phyloP scores from a whole-genome alignment of 2,888 invertebrate genomes.

The Acanthoscelides obtectus region DNA sequence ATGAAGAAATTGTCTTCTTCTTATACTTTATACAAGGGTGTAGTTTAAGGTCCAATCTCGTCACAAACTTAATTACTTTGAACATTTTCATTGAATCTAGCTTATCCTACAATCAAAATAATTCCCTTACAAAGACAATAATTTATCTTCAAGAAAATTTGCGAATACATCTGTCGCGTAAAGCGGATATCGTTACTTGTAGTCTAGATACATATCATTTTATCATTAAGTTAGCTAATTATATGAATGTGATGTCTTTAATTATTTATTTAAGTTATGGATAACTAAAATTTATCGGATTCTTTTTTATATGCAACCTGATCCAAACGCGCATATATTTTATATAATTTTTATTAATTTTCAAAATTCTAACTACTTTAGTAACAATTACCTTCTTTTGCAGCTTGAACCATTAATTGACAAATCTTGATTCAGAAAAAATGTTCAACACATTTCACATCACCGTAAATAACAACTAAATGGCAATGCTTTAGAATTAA shows the following conservation, averaged over 20 bases:
- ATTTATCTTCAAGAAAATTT: not conserved
- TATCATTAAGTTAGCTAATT: not conserved
- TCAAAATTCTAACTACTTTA: not conserved
- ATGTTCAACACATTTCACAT: too few species aligned
- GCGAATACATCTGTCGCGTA: not conserved
- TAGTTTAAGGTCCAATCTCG: too few species aligned
- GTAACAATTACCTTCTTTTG: not conserved
- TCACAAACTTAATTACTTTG: too few species aligned
- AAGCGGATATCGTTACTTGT: not conserved
- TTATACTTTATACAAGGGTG: too few species aligned
- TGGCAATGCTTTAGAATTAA: too few species aligned
- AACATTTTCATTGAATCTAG: too few species aligned
- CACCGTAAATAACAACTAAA: too few species aligned
- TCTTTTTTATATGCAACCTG: not conserved
- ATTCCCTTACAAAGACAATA: not conserved
- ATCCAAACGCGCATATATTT: not conserved
- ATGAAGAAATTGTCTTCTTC: too few species aligned
- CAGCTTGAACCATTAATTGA: not conserved
- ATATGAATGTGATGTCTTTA: not conserved
- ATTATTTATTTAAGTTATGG: not conserved
- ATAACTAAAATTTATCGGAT: not conserved
- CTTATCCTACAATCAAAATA: not conserved
- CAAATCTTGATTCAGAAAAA: too few species aligned
- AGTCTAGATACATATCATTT: not conserved
- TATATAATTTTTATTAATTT: not conserved